Base-by-base conservation (phyloP, 2,113 vertebrate genomes). In the Regulus satrapa region DNA sequence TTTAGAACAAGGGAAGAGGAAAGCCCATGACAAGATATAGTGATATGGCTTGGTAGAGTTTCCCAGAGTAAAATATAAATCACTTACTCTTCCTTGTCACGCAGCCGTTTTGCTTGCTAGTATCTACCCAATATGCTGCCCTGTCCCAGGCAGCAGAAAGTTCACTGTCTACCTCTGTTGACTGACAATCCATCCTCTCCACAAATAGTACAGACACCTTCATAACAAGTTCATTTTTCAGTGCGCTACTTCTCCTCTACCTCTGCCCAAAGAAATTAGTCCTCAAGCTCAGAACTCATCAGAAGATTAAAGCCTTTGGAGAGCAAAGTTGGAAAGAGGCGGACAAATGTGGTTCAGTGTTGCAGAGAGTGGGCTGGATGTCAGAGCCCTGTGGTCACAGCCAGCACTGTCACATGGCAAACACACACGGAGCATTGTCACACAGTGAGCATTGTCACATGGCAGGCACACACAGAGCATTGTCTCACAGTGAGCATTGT, bases 311-410 rank as follows among this genome's bases (percentile, higher is more conserved):
- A 87, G 72, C 5, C 18, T 58, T 9, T 26, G 12, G 26, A 8
- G 10, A 21, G n/a, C 12, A 29, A 34, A 75, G 18, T 0, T 32
- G 34, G 52, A 31, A 43, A 36, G 51, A 43, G 31, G 18, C 0
- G 0, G 31, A 38, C 11, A 15, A 31, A 17, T 0, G 2, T 12
- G 46, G n/a, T 28, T 81, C 29, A 38, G 54, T 19, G 41, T 5
- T 36, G 21, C 68, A 72, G 77, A 54, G n/a, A 58, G 52, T 32
- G 45, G 58, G 34, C 54, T 73, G 85, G 73, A 34, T 63, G 74
- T 58, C 76, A 85, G 58, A 67, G 45, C 12, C 31, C 48, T 52
- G 69, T 0, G 2, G 85, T 72, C 61, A 34, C 72, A 49, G 49
- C 2, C 1, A 88, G 56, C n/a, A 1, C 4, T 14, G 2, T 48